Evolutionary conservation across 2,888 invertebrate genomes (phyloP).

Genomic region (Shargacucullia verbasci): DNA sequence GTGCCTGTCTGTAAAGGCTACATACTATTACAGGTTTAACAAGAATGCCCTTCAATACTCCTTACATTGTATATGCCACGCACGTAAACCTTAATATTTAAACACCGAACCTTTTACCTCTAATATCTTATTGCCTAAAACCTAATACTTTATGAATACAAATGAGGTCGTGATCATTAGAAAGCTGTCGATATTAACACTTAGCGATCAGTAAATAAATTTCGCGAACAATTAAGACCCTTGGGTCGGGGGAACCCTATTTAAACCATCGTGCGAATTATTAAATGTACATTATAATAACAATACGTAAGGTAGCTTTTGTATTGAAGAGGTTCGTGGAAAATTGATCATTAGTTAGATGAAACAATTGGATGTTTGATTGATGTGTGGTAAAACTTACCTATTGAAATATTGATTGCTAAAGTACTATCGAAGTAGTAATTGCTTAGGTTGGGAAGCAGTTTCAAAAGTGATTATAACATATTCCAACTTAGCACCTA

Average conservation of each 20-base stretch:
- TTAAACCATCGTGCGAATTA: not conserved
- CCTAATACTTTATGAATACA: slow-evolving; percentile 33
- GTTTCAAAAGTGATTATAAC: too few relatives aligned
- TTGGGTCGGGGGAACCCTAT: slow-evolving; percentile 9
- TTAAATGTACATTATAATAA: not conserved
- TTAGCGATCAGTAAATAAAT: slow-evolving; percentile 39
- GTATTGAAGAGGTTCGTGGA: not conserved
- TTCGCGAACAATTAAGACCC: slow-evolving; percentile 38
- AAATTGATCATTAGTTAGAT: slow-evolving; percentile 1
- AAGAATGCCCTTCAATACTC: too few relatives aligned
- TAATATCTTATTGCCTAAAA: slow-evolving; percentile 1
- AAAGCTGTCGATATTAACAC: slow-evolving; percentile 30
- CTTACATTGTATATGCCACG: not conserved
- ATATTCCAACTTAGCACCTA: too few relatives aligned
- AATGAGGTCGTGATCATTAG: slow-evolving; percentile 32
- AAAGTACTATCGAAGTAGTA: not conserved
- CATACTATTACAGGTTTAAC: too few relatives aligned
- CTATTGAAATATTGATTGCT: not conserved
- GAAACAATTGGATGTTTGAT: not conserved
- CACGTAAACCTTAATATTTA: not conserved
- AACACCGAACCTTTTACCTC: slow-evolving; percentile 8
- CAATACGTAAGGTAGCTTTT: not conserved
- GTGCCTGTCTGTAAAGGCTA: too few relatives aligned
- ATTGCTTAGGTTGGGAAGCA: not conserved
- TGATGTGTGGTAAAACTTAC: not conserved